Conservation (phyloP, 2,888 invertebrate genomes). For the Drosophila fulvimacula region DNA sequence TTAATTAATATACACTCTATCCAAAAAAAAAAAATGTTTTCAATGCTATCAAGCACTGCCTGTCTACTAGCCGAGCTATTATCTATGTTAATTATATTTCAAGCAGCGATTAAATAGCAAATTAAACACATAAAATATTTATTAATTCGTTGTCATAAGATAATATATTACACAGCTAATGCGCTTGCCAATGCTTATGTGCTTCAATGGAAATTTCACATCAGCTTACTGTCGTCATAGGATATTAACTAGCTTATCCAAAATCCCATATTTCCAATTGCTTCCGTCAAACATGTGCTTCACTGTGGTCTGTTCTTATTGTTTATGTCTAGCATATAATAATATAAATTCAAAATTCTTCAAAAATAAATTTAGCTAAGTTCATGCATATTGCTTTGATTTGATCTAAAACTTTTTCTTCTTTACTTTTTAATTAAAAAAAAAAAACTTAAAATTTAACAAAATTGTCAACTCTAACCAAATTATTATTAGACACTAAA, state of each 20-base stretch:
- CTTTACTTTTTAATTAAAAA: slow-evolving; percentile 14
- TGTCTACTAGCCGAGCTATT: not conserved
- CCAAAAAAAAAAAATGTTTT: not conserved
- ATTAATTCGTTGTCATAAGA: too few relatives aligned
- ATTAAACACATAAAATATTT: too few relatives aligned
- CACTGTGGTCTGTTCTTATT: slow-evolving; percentile 3
- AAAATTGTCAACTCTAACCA: not conserved
- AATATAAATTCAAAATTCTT: not conserved
- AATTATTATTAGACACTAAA: slow-evolving; percentile 1
- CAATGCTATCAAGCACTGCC: not conserved
- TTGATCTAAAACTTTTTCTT: not conserved
- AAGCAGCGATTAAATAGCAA: not conserved
- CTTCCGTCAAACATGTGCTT: not conserved
- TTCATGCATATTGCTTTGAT: slow-evolving; percentile 29
- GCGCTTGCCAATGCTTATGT: too few relatives aligned
- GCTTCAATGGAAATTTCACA: not conserved
- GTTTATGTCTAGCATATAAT: not conserved
- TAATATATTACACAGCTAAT: not conserved
- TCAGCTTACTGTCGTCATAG: slow-evolving; percentile 6
- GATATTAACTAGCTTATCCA: not conserved
- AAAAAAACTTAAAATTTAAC: not conserved
- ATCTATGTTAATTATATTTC: not conserved
- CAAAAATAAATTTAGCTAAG: not conserved
- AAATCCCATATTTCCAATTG: not conserved
- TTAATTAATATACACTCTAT: too few relatives aligned